Evolutionary conservation across 2,888 invertebrate genomes (phyloP).

Genomic region (Trachelus tabidus): DNA sequence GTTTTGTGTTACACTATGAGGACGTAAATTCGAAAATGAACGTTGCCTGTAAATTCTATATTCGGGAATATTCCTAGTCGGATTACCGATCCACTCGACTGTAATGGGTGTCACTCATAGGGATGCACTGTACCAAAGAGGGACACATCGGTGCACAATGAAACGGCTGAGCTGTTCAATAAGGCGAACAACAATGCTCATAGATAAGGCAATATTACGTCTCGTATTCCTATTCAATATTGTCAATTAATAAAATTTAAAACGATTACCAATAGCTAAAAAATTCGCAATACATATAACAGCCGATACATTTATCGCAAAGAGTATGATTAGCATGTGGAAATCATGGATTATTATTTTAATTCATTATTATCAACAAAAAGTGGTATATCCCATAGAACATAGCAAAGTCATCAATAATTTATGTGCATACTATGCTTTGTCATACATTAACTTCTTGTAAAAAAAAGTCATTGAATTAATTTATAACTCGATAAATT

Average conservation of each 20-base stretch:
- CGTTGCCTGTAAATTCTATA: neutral
- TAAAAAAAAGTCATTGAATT: neutral
- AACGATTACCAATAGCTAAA: conserved; percentile 9
- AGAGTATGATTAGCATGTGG: neutral
- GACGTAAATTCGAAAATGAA: too few species aligned
- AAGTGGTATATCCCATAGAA: too few species aligned
- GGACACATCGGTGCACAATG: conserved; percentile 17
- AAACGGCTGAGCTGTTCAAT: conserved; percentile 30
- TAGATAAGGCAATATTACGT: conserved; percentile 33
- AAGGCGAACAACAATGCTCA: conserved; percentile 35
- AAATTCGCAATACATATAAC: neutral
- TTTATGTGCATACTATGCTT: neutral
- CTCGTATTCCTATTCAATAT: conserved; percentile 36
- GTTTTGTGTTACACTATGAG: too few species aligned
- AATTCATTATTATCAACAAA: too few species aligned
- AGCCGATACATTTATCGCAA: too few species aligned
- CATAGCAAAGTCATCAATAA: too few species aligned
- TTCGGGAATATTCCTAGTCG: neutral
- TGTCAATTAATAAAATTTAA: conserved; percentile 36
- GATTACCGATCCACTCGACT: neutral
- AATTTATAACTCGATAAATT: too few species aligned
- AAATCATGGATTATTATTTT: neutral
- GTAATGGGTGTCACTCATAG: neutral
- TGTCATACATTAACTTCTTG: neutral
- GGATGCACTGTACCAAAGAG: neutral